Evolutionary conservation across 2,113 vertebrate genomes (phyloP), one percentile per base, ranked within the genome.

Genomic region (Chaetops frenatus): DNA sequence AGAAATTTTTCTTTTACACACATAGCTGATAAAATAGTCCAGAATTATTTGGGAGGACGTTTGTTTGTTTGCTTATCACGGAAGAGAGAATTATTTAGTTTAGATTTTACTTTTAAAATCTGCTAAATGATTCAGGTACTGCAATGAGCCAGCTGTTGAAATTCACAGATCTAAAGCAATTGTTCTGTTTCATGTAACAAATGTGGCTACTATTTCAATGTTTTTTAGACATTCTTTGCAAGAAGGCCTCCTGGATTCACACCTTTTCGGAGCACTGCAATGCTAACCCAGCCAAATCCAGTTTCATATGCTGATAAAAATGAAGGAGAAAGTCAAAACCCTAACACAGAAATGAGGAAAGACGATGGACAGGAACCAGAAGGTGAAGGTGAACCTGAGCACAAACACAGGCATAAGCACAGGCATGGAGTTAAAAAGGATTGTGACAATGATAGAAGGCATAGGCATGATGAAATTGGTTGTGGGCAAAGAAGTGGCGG

Each of bases 221-320:
- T 88, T 92, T 61, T 97, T 79, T 22, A 98, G 98, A 0, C 0
- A 5, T 0, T 9, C 15, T 1, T 94, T 53, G 3, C 57, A 53
- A 97, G 85, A 81, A 91, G 94, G 25, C 97, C 97, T 96, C 94
- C 97, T 62, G 98, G 98, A 47, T 97, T 98, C 90, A 97, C 97
- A 79, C 98, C 98, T 73, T 98, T 98, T 87, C 98, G 98, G 72
- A 79, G 15, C 2, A 1, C 35, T 51, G 0, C 0, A 14, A 0
- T 0, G 1, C 2, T 22, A 60, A 1, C 3, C 3, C 6, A 35
- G 70, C 16, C 28, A 86, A 35, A 12, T 11, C 29, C 45, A 97
- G 67, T 47, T 92, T 23, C 9, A 67, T 3, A 53, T 35, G 15
- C 65, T n/a, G 33, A 18, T 69, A 29, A 58, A 72, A 92, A 87